Evolutionary conservation across 92 coral and sea anemone species (phyloP).

Genomic region (Porites rus): DNA sequence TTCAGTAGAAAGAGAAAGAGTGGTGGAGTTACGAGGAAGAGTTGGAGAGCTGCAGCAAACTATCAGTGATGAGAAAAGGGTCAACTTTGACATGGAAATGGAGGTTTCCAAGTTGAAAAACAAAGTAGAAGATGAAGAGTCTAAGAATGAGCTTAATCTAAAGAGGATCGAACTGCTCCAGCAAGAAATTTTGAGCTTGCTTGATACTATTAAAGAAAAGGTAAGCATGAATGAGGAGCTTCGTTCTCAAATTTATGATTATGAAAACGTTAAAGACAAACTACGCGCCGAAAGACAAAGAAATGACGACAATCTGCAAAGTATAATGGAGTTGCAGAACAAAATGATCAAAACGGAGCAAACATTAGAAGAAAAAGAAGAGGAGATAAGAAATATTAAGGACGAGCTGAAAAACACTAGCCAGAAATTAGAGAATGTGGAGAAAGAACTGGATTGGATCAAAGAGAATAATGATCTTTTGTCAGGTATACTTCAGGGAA

Average conservation of each 20-base stretch:
- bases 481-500: conserved; percentile 50
- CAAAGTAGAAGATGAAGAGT: conserved; percentile 69
- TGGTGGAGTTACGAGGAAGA: conserved; percentile 70
- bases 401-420: conserved; percentile 50
- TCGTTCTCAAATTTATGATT: conserved; percentile 53
- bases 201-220: conserved; percentile 57
- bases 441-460: conserved; percentile 58
- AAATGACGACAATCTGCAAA: conserved; percentile 50
- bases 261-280: conserved; percentile 52
- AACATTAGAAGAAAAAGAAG: conserved; percentile 57
- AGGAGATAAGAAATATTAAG: conserved; percentile 43
- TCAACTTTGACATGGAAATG: conserved; percentile 66
- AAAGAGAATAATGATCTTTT: conserved; percentile 50
- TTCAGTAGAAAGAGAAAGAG: conserved; percentile 64
- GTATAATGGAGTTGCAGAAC: conserved; percentile 67
- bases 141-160: conserved; percentile 60
- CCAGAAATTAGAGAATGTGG: conserved; percentile 56
- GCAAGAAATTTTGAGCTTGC: conserved; percentile 50
- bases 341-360: conserved; percentile 58
- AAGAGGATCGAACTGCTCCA: conserved; percentile 67
- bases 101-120: conserved; percentile 58
- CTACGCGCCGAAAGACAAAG: conserved; percentile 54
- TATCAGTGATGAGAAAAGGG: conserved; percentile 67
- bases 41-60: conserved; percentile 68
- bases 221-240: conserved; percentile 66